Evolutionary conservation across 2,113 vertebrate species (phyloP).

Genomic region (Canis aureus): DNA sequence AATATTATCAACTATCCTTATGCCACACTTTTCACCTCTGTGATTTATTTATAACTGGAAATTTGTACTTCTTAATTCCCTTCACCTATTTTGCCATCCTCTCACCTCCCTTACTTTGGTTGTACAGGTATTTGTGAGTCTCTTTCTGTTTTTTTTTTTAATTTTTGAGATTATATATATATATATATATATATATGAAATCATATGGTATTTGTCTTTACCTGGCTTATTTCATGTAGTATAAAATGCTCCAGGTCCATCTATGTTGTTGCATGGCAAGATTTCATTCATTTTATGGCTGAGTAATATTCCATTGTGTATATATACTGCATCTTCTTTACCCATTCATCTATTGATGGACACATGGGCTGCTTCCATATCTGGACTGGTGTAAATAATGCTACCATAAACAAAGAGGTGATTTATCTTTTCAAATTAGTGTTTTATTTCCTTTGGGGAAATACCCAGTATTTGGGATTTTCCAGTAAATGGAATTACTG

Average conservation of each 20-base stretch:
- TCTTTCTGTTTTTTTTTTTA: not conserved
- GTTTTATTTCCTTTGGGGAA: not conserved
- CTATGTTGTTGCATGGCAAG: not conserved
- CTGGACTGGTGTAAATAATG: not conserved
- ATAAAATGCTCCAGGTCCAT: not conserved
- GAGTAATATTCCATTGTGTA: not conserved
- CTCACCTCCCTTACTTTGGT: not conserved
- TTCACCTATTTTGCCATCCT: not conserved
- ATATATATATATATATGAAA: not conserved
- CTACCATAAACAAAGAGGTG: not conserved
- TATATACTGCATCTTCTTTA: not conserved
- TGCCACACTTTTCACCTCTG: not conserved
- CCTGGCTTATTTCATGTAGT: not conserved
- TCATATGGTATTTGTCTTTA: not conserved
- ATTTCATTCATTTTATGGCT: not conserved
- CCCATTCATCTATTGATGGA: not conserved
- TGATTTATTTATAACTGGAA: not conserved
- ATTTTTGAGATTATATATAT: not conserved
- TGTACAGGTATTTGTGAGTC: no score
- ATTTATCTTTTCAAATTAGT: not conserved
- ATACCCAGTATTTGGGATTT: not conserved
- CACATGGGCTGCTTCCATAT: not conserved
- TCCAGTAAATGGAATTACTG: not conserved
- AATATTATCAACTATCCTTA: not conserved
- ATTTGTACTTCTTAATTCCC: not conserved